Percentiles rank a stretch among this genome's conserved stretches.
Conservation (phyloP, 2,888 invertebrate genomes). For the Drosophila melanosoma region DNA sequence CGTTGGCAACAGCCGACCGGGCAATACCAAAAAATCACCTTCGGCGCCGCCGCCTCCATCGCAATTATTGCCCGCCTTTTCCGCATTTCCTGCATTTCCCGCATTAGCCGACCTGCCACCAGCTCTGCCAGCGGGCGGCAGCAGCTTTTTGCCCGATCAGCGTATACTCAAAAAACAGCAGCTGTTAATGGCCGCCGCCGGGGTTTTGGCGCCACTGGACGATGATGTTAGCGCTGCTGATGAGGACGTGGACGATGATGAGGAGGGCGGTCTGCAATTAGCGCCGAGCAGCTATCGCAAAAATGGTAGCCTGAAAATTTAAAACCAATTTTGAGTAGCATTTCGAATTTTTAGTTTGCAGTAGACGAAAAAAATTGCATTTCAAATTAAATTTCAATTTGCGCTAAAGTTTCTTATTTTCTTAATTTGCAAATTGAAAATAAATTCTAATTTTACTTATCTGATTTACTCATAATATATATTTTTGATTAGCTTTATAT, state of each 20-base stretch:
- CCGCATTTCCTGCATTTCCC: constrained; percentile 44
- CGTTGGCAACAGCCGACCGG: constrained; percentile 77
- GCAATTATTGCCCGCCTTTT: constrained; percentile 49
- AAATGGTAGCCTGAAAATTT: constrained; percentile 45
- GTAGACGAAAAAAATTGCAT: not conserved
- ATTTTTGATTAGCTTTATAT: not conserved
- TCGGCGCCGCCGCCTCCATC: constrained; percentile 73
- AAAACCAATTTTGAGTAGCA: not conserved
- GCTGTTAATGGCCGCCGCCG: constrained; percentile 77
- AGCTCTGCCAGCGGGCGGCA: constrained; percentile 54
- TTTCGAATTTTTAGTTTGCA: constrained; percentile 15
- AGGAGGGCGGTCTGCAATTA: constrained; percentile 35
- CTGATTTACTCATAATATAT: not conserved
- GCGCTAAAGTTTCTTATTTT: not conserved
- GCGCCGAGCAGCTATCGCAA: constrained; percentile 45
- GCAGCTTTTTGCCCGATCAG: constrained; percentile 80
- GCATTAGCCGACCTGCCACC: constrained; percentile 25
- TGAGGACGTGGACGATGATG: constrained; percentile 14
- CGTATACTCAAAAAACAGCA: constrained; percentile 81
- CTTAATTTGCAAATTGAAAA: not conserved
- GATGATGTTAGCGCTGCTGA: constrained; percentile 3
- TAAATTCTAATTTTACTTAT: not conserved
- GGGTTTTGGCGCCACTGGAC: constrained; percentile 53
- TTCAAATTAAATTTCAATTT: not conserved
- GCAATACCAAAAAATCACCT: constrained; percentile 84